Conservation (phyloP, 1,140 invertebrate genomes). For the Lucilia sericata region DNA sequence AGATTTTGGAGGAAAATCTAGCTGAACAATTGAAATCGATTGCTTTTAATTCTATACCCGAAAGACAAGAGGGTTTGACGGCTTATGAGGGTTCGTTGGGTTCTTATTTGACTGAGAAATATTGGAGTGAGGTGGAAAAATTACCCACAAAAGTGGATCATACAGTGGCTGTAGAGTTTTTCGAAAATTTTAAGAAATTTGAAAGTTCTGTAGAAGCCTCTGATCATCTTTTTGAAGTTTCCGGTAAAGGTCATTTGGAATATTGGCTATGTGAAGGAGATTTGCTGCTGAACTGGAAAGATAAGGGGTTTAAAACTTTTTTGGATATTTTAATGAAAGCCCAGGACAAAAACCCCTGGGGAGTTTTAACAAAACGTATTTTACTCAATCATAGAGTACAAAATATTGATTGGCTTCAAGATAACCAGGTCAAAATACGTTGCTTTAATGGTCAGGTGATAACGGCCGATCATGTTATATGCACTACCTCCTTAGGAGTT, state of each 20-base stretch:
- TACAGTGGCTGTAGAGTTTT: constrained; percentile 66
- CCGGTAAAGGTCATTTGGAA: constrained; percentile 69
- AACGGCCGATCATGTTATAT: constrained; percentile 75
- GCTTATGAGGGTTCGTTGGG: constrained; percentile 66
- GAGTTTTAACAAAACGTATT: constrained; percentile 63
- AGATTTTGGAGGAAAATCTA: constrained; percentile 59
- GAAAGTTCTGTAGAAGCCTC: constrained; percentile 72
- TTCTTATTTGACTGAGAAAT: constrained; percentile 68
- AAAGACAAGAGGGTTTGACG: constrained; percentile 56
- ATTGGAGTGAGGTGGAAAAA: constrained; percentile 57
- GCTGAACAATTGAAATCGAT: constrained; percentile 55
- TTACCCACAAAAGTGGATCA: constrained; percentile 50
- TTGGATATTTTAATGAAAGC: constrained; percentile 71
- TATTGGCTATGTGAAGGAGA: constrained; percentile 75
- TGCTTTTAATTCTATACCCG: constrained; percentile 54
- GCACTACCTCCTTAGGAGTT: constrained; percentile 78
- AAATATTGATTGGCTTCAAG: constrained; percentile 67
- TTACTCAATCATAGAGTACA: constrained; percentile 69
- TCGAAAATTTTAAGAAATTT: constrained; percentile 70
- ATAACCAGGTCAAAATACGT: constrained; percentile 61
- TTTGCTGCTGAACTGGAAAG: constrained; percentile 73
- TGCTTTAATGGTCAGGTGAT: constrained; percentile 74
- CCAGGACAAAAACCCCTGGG: constrained; percentile 49
- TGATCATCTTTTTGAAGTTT: constrained; percentile 74
- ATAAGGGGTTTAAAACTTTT: constrained; percentile 72